Conservation (phyloP, 1,140 invertebrate genomes). For the Lasaia peninsularis region DNA sequence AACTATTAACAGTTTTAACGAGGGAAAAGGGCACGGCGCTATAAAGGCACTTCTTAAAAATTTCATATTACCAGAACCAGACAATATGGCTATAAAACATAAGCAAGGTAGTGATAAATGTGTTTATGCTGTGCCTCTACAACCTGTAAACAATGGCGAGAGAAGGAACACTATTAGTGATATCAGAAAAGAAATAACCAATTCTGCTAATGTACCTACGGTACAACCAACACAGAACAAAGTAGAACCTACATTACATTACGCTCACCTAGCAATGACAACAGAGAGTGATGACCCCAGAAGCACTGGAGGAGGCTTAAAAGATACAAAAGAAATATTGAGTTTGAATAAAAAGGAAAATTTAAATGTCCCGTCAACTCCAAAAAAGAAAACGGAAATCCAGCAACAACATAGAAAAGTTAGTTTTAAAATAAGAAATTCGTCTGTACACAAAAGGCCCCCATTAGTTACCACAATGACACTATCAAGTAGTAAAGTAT, state of each 20-base stretch:
- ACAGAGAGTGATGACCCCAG: slow-evolving; percentile 65
- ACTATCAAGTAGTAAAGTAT: slow-evolving; percentile 73
- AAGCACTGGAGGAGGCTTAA: slow-evolving; percentile 66
- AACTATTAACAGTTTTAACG: slow-evolving; percentile 52
- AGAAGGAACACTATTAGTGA: slow-evolving; percentile 53
- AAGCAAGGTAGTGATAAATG: slow-evolving; percentile 51
- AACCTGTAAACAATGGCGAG: slow-evolving; percentile 39
- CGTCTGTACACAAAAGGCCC: slow-evolving; percentile 55
- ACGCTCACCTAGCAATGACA: slow-evolving; percentile 63
- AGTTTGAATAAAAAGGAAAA: slow-evolving; percentile 28
- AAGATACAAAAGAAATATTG: slow-evolving; percentile 33
- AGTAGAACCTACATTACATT: slow-evolving; percentile 52
- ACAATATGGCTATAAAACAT: slow-evolving; percentile 64
- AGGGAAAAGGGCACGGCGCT: slow-evolving; percentile 52
- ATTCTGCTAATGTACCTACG: slow-evolving; percentile 38
- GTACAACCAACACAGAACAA: slow-evolving; percentile 22
- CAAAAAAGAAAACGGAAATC: slow-evolving; percentile 50
- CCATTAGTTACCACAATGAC: slow-evolving; percentile 63
- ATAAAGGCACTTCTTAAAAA: slow-evolving; percentile 61
- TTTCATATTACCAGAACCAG: slow-evolving; percentile 55
- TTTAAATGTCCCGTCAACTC: slow-evolving; percentile 35
- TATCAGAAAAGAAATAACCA: slow-evolving; percentile 58
- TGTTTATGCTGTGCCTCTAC: slow-evolving; percentile 57
- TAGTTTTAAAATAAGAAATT: slow-evolving; percentile 74
- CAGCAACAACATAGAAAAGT: slow-evolving; percentile 67